These are phyloP conservation scores for Tetraneura akinire DNA, from an alignment of 1,140 invertebrate species.

Conservation along the genomic window DNA sequence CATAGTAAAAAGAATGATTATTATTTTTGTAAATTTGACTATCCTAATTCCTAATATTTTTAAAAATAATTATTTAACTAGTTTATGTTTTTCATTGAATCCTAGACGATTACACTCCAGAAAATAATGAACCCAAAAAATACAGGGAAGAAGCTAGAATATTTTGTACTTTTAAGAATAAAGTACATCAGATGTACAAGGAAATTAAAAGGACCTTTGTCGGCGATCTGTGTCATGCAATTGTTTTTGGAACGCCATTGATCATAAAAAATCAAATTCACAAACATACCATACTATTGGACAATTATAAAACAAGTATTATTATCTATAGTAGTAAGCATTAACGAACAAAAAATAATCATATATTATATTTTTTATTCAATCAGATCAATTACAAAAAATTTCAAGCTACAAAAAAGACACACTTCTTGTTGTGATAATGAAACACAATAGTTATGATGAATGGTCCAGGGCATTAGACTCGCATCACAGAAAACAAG, in stretches of 20 bases:
- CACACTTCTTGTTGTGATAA: background rate
- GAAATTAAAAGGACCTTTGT: background rate
- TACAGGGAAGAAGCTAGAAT: too few species aligned
- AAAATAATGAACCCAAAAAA: too few species aligned
- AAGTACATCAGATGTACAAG: background rate
- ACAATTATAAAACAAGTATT: background rate
- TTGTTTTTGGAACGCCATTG: background rate
- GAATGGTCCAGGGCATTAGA: background rate
- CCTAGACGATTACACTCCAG: too few species aligned
- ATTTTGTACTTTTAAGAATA: background rate
- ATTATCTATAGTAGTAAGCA: background rate
- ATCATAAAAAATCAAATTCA: background rate
- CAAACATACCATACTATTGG: background rate
- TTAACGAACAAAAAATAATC: too few species aligned
- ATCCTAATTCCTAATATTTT: too few species aligned
- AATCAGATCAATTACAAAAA: background rate
- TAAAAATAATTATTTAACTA: too few species aligned
- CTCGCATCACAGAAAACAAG: fast-evolving
- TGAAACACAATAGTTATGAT: background rate
- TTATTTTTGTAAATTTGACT: too few species aligned
- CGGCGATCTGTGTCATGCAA: background rate
- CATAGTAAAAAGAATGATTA: too few species aligned
- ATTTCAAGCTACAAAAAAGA: background rate
- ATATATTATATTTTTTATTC: background rate
- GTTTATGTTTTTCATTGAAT: too few species aligned